These are phyloP conservation scores for Pseudopipra pipra DNA, from an alignment of 2,113 vertebrate species.

Conservation along the genomic window DNA sequence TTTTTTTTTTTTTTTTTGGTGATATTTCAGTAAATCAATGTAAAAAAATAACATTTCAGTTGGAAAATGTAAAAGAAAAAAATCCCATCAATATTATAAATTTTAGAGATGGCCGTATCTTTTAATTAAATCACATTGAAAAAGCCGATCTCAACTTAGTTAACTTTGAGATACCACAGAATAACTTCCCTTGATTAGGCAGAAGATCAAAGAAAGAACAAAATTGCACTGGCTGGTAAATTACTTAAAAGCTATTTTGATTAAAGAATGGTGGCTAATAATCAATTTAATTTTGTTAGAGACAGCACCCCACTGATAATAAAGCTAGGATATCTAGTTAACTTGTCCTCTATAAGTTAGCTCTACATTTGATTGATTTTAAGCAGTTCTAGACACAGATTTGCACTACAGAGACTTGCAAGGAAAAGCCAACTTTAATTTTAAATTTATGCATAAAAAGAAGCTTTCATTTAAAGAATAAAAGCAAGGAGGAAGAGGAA, in stretches of 20 bases:
- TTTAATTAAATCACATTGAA: conserved; percentile 18
- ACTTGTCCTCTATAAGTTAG: background rate
- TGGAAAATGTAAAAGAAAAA: background rate
- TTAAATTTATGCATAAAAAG: background rate
- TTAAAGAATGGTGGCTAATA: conserved; percentile 2
- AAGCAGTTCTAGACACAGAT: background rate
- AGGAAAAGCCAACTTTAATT: background rate
- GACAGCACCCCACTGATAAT: background rate
- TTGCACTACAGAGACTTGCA: background rate
- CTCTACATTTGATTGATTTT: background rate
- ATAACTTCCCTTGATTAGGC: background rate
- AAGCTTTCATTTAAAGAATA: background rate
- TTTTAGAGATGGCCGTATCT: background rate
- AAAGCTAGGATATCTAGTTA: background rate
- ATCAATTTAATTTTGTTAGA: background rate
- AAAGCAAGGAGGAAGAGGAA: too few species aligned
- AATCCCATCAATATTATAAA: background rate
- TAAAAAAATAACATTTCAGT: background rate
- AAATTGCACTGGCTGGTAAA: background rate
- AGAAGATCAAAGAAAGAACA: background rate
- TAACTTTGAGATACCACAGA: background rate
- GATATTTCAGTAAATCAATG: background rate
- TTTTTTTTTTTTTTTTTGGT: background rate
- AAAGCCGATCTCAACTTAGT: background rate
- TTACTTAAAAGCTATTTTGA: conserved; percentile 3